These are phyloP conservation scores for Pimpla rufipes DNA, from an alignment of 2,888 invertebrate species.

Conservation along the genomic window DNA sequence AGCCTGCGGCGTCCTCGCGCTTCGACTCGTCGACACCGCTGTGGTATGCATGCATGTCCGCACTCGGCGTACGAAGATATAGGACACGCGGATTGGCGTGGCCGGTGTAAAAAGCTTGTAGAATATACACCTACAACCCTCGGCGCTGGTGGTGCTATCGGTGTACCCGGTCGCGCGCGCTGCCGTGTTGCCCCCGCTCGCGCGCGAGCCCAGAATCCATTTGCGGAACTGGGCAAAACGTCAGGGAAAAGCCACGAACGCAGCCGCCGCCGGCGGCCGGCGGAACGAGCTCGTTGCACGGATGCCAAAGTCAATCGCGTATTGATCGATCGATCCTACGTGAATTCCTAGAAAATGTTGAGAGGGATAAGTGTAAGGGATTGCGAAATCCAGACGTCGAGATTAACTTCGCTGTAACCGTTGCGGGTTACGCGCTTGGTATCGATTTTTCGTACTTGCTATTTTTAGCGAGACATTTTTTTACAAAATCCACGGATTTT, in stretches of 20 bases:
- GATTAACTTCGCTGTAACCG: background rate
- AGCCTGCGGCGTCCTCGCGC: slow-evolving; percentile 30
- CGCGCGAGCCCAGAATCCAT: slow-evolving; percentile 37
- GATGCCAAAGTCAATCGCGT: slow-evolving; percentile 50
- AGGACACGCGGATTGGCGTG: slow-evolving; percentile 1
- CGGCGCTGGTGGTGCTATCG: slow-evolving; percentile 9
- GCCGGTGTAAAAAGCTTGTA: slow-evolving; percentile 38
- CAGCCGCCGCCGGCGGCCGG: slow-evolving; percentile 19
- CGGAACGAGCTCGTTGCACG: slow-evolving; percentile 23
- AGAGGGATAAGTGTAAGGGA: background rate
- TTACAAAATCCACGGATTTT: too few species aligned
- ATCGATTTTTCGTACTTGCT: background rate
- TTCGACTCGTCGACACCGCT: slow-evolving; percentile 22
- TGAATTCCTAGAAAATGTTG: slow-evolving; percentile 5
- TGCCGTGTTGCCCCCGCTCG: background rate
- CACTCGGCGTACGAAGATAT: slow-evolving; percentile 11
- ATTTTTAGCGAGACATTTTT: background rate
- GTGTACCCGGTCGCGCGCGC: too few species aligned
- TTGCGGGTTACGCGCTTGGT: background rate
- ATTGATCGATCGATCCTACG: slow-evolving; percentile 52
- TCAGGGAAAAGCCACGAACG: slow-evolving; percentile 28
- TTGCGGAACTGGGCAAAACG: slow-evolving; percentile 46
- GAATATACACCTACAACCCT: slow-evolving; percentile 48
- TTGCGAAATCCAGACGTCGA: slow-evolving; percentile 16
- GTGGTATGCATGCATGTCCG: slow-evolving; percentile 18